Base-by-base conservation (phyloP, 2,888 invertebrate species). In the Anthophora plumipes region DNA sequence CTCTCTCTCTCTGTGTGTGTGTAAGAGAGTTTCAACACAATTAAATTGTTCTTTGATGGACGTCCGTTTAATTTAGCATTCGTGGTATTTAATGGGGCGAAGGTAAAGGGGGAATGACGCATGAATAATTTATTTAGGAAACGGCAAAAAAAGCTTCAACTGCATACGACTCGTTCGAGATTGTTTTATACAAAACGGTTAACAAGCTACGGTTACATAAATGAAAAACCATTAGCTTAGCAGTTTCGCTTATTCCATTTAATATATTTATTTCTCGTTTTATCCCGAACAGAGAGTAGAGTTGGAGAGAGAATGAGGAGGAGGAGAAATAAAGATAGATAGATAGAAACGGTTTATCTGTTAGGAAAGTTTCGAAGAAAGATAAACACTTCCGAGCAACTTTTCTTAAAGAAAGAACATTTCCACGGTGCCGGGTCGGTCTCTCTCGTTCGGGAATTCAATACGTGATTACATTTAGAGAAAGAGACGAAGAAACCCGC, bases 381-480 rank as follows among this genome's bases (percentile, higher is more conserved):
- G 68, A 75, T 59, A 78, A 78, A 78, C 75, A 75, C 69, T 78
- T 78, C 59, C 9, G 9, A 39, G 57, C 68, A 68, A 68, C 57
- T 75, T 75, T 69, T 17, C 20, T 25, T 48, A 61, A 50, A 46
- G 57, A 5, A 37, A 25, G 17, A 63, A 39, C 77, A 37, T 59
- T n/a, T n/a, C n/a, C n/a, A n/a, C n/a, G n/a, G n/a, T n/a, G n/a
- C n/a, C n/a, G n/a, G n/a, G 46, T 57, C n/a, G 14, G 52, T 12
- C 50, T 52, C 43, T 48, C 41, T 67, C 55, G 43, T 64, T 74
- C n/a, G 43, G n/a, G 55, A 20, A 68, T 68, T 78, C 77, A 59
- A 74, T 77, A 25, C 43, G 54, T 63, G 43, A 68, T 77, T 74
- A 63, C 41, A 67, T 50, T 1, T 25, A 41, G 48, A 25, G 14